These are phyloP conservation scores for Aurelia sp. DNA, from an alignment of 30 jellyfish, hydroid and myxozoan genomes.

Conservation along the genomic window DNA sequence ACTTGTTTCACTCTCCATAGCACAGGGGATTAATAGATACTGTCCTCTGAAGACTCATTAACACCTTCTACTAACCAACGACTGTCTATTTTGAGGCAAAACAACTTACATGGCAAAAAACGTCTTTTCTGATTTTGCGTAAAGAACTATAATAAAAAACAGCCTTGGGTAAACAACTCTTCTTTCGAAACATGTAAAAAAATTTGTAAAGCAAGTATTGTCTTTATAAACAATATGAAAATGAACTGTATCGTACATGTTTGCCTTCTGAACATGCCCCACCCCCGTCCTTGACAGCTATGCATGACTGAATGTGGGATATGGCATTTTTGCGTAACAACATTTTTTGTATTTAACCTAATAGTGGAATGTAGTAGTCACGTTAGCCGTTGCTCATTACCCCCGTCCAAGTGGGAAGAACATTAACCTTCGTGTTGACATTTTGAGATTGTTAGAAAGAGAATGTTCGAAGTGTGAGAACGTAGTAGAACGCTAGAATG, in stretches of 20 bases:
- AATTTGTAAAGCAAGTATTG: neutral
- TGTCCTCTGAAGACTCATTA: constrained; percentile 9
- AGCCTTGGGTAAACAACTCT: no score
- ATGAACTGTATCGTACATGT: neutral
- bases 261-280: constrained; percentile 26
- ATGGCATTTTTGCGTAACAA: no score
- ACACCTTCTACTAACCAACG: constrained; percentile 6
- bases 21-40: constrained; percentile 12
- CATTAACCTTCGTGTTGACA: neutral
- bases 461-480: no score
- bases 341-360: no score
- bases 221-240: no score
- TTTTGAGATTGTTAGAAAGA: no score
- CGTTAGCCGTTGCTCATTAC: no score
- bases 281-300: no score
- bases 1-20: no score
- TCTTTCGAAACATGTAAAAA: neutral
- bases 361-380: no score
- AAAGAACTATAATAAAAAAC: constrained; percentile 3
- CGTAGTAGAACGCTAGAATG: neutral
- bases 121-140: neutral
- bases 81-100: constrained; percentile 7
- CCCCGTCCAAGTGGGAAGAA: no score
- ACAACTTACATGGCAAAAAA: neutral
- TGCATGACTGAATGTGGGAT: no score